phyloP scores from a whole-genome alignment of 2,888 invertebrate genomes.

The Gortyna flavago region DNA sequence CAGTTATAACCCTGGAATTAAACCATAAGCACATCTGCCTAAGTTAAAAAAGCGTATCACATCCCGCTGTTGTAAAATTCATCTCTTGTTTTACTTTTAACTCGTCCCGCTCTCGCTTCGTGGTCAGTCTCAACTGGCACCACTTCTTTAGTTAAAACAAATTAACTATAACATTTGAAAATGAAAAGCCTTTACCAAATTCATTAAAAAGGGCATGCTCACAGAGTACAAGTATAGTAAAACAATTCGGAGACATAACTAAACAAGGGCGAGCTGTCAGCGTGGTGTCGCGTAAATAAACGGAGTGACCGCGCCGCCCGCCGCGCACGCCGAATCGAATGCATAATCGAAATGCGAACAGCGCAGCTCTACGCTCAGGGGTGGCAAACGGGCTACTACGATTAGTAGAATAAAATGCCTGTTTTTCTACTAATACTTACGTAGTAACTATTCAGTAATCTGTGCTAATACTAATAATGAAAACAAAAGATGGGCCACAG shows the following conservation, averaged over 20 bases:
- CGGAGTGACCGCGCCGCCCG: conserved; percentile 50
- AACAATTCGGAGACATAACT: conserved; percentile 22
- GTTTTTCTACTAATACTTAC: not conserved
- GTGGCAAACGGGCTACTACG: not conserved
- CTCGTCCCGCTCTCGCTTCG: not conserved
- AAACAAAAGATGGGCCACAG: not conserved
- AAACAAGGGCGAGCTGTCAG: conserved; percentile 54
- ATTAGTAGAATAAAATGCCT: not conserved
- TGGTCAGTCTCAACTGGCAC: not conserved
- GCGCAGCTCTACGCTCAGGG: conserved; percentile 48
- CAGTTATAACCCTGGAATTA: not conserved
- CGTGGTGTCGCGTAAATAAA: conserved; percentile 60
- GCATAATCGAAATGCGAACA: conserved; percentile 63
- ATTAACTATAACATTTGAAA: not conserved
- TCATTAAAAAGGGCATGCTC: conserved; percentile 10
- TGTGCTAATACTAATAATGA: not conserved
- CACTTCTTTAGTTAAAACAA: not conserved
- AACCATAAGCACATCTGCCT: not conserved
- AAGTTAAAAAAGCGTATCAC: not conserved
- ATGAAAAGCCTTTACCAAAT: not conserved
- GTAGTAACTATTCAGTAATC: too few relatives aligned
- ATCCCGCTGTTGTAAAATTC: not conserved
- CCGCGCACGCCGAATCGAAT: conserved; percentile 53
- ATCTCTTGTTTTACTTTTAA: not conserved
- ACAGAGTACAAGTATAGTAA: conserved; percentile 18